Evolutionary conservation across 2,113 vertebrate genomes (phyloP).

Genomic region (Hippopotamus amphibius): DNA sequence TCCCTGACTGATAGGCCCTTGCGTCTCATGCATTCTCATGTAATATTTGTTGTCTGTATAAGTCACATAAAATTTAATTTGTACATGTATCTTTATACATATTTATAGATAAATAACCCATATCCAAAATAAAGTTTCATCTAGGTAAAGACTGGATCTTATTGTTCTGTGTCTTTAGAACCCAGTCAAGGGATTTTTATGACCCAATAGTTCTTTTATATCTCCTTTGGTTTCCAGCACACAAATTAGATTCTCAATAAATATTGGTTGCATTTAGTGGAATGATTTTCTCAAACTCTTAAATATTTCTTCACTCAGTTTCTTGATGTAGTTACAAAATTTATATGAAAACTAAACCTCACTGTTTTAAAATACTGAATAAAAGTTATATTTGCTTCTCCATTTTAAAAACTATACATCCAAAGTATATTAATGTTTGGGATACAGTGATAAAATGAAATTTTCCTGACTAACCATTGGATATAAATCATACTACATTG

Average conservation of each 20-base stretch:
- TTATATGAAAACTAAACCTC: slow-evolving; percentile 29
- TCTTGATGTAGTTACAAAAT: slow-evolving; percentile 29
- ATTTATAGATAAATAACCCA: neutral
- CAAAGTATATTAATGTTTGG: neutral
- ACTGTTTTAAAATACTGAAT: neutral
- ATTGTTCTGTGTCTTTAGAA: neutral
- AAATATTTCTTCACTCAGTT: slow-evolving; percentile 12
- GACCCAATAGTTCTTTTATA: neutral
- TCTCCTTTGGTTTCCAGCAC: neutral
- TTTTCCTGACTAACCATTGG: neutral
- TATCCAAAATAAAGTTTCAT: neutral
- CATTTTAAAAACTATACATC: neutral
- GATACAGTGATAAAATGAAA: neutral
- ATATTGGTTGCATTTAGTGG: neutral
- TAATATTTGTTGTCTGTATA: neutral
- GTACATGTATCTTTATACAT: neutral
- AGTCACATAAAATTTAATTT: neutral
- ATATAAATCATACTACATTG: slow-evolving; percentile 2
- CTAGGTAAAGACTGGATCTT: neutral
- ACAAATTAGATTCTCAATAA: neutral
- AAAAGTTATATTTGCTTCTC: neutral
- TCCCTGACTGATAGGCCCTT: neutral
- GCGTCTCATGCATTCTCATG: neutral
- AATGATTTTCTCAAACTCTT: slow-evolving; percentile 14
- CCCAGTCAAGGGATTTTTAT: neutral